Conservation (phyloP, 1,140 invertebrate genomes). For the Bactericera cockerelli region DNA sequence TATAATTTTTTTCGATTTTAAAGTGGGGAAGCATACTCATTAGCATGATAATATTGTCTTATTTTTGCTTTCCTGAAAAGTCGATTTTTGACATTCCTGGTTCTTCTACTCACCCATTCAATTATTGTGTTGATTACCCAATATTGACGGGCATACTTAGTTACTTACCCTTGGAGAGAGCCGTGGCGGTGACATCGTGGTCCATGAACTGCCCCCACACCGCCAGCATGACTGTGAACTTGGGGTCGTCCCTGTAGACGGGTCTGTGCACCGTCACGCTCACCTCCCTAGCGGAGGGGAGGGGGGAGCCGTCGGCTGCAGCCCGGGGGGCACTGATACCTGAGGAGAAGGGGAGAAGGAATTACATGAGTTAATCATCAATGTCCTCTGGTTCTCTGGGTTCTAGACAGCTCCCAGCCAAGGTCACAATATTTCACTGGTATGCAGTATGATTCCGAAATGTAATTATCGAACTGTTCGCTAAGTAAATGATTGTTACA, state of each 20-base stretch:
- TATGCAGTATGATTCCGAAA: no score
- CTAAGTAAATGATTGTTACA: not conserved
- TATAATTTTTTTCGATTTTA: no score
- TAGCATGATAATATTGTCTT: no score
- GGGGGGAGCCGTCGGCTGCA: conserved; percentile 32
- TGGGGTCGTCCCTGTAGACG: conserved; percentile 47
- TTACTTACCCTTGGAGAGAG: conserved; percentile 43
- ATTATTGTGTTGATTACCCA: no score
- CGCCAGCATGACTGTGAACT: conserved; percentile 64
- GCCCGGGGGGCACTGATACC: conserved; percentile 49
- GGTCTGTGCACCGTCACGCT: conserved; percentile 55
- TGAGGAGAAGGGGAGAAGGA: conserved; percentile 23
- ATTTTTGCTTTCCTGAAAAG: no score
- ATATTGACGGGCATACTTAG: no score
- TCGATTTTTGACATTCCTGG: no score
- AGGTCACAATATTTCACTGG: no score
- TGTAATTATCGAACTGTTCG: no score
- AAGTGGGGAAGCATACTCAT: no score
- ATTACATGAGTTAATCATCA: not conserved
- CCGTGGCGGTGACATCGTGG: conserved; percentile 81
- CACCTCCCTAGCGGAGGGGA: conserved; percentile 57
- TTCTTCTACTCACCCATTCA: no score
- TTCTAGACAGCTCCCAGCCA: no score
- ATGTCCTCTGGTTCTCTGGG: not conserved
- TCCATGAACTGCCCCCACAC: conserved; percentile 93